Base-by-base conservation (phyloP, 1,140 invertebrate genomes). In the Drosophila erecta region DNA sequence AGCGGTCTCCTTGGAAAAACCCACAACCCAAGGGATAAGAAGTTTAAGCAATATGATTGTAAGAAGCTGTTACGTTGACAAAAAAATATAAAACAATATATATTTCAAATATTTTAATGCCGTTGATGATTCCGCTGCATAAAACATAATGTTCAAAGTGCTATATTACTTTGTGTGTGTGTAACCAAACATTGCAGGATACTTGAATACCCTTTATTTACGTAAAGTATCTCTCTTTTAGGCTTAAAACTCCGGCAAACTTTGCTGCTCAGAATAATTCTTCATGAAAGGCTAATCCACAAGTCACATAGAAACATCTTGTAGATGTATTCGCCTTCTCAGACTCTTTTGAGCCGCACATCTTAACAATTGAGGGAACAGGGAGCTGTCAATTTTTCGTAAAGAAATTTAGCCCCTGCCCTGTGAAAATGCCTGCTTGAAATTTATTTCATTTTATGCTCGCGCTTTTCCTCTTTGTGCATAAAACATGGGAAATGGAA, bases 381-480 rank as follows among this genome's bases (percentile, higher is more conserved):
- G 33, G 12, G 46, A 64, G 60, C 72, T 75, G 72, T 65, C 71
- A 66, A 75, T 76, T 76, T 33, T 51, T 69, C 49, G 37, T 65
- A 40, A 55, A 62, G 70, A 75, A 75, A 74, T 64, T 33, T 38
- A 15, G 15, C 60, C 37, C 3, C 20, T 3, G 10, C 17, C 20
- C 58, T 15, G 3, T 27, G 51, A 41, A 56, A 61, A 72, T 66
- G 33, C 7, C 50, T 56, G 47, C 37, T 59, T 47, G 53, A 64
- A 65, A 58, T 79, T 56, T 49, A 54, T 74, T 83, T 83, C 57
- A 78, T 59, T 80, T 74, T 67, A 56, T 73, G 38, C 64, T 30
- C 60, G 35, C 59, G 66, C 66, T 57, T 70, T 41, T 57, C 50
- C 41, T 56, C 64, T 70, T 70, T 70, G 64, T 74, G 71, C 71